These are phyloP conservation scores for Dicaeum eximium DNA, from an alignment of 2,113 vertebrate species.

Conservation along the genomic window DNA sequence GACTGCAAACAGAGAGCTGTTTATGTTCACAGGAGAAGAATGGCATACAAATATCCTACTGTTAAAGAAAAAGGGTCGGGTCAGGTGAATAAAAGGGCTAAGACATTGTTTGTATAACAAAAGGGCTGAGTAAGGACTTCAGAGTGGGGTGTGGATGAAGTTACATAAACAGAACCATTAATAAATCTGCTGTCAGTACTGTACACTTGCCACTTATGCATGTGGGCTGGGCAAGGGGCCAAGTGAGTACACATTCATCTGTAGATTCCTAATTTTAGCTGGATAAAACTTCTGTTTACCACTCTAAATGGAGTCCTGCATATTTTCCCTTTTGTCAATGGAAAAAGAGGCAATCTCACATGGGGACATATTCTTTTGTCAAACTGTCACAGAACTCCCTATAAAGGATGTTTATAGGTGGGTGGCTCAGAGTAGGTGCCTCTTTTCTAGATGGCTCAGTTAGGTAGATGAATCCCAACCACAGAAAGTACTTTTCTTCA, in stretches of 20 bases:
- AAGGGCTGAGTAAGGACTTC: neutral
- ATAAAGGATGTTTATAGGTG: neutral
- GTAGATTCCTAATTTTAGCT: neutral
- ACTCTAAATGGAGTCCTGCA: neutral
- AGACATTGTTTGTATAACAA: neutral
- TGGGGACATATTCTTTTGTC: accelerated
- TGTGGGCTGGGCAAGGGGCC: neutral
- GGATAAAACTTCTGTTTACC: neutral
- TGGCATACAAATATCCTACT: neutral
- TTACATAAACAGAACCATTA: neutral
- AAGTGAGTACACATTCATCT: neutral
- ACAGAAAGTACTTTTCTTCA: neutral
- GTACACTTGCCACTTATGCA: neutral
- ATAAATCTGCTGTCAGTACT: neutral
- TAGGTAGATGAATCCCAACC: neutral
- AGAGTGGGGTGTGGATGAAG: neutral
- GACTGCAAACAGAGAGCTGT: neutral
- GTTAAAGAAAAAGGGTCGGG: neutral
- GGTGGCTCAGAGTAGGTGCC: neutral
- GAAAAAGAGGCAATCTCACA: neutral
- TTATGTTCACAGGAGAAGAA: neutral
- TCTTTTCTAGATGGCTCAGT: neutral
- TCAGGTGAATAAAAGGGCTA: neutral
- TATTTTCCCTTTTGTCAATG: neutral
- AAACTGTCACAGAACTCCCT: neutral